Conservation (phyloP, 1,140 invertebrate genomes). For the Tetragonula clypearis region DNA sequence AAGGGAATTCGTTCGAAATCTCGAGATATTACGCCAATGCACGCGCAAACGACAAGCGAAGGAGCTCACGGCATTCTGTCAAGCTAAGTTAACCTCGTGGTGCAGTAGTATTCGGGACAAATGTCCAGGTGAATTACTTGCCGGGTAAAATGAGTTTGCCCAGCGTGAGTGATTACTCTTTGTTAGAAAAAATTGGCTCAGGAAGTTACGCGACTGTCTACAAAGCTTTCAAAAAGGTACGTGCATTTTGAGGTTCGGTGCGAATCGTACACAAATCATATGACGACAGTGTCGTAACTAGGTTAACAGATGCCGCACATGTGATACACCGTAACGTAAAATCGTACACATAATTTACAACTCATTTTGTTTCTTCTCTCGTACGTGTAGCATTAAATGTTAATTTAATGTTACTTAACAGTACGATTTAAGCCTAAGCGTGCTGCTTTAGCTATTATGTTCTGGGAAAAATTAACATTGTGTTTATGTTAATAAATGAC, state of each 20-base stretch:
- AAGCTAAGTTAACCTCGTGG: conserved; percentile 30
- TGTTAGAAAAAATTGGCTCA: conserved; percentile 90
- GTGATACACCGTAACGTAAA: not conserved
- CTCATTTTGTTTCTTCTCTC: not conserved
- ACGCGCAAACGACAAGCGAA: not conserved
- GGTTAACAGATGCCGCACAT: not conserved
- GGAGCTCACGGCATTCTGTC: conserved; percentile 13
- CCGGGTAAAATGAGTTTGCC: conserved; percentile 78
- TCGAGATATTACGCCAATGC: conserved; percentile 35
- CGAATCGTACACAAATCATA: not conserved
- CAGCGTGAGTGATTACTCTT: conserved; percentile 86
- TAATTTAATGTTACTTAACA: not conserved
- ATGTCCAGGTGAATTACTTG: conserved; percentile 36
- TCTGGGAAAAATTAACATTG: not conserved
- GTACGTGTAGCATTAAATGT: not conserved
- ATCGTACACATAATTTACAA: not conserved
- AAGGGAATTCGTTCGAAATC: not conserved
- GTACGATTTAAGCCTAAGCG: too few relatives aligned
- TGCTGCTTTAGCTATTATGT: not conserved
- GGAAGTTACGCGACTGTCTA: conserved; percentile 95
- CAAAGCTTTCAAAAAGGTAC: conserved; percentile 91
- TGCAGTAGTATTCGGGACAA: conserved; percentile 25
- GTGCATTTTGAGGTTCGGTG: conserved; percentile 42
- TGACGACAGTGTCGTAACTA: conserved; percentile 27
- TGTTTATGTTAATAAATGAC: not conserved